Base-by-base conservation (phyloP, 2,888 invertebrate species). In the Synergus gifuensis region DNA sequence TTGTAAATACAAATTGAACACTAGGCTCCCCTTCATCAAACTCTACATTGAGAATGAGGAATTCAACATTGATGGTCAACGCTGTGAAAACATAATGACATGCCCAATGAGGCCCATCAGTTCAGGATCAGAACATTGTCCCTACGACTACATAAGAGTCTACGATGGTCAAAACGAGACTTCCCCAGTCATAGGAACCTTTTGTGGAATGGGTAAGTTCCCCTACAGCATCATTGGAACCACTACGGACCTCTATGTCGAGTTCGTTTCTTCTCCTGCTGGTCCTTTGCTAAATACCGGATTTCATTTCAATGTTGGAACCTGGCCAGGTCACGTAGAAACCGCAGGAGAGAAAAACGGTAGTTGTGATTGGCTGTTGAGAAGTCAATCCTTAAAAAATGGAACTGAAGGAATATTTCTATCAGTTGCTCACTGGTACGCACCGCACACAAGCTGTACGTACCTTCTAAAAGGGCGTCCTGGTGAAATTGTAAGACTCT, bases 181-280 rank as follows among this genome's bases (percentile, higher is more conserved):
- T 67, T 96, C 97, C 16, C 96, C 97, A 0, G 95, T 97, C 67
- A 98, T 98, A 85, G 98, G 98, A 7, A 97, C 97, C 8, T 97
- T 98, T 90, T 98, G 98, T 90, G 97, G 97, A 1, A 96, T 98
- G 95, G 98, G 98, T 69, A 98, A 98, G 92, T 98, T 98, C 89
- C 98, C 98, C 0, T 97, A 97, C 93, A 97, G 97, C 89, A 98
- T 98, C 90, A 98, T 98, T 87, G 98, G 98, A 14, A 98, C 98
- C 67, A 97, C 97, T 28, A 96, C 96, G 87, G 97, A 97, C 89
- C 94, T 97, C 86, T 97, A 97, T 90, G 97, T 97, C 78, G 97
- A 97, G 91, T 98, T 98, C 90, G 96, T 97, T 84, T 97, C 97
- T 62, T 97, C 97, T 4, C 96, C 97, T 58, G 97, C 97, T 86